Percentiles rank a stretch among this genome's conserved stretches.
Evolutionary conservation across 2,888 invertebrate genomes (phyloP).

Genomic region (Bellardia bayeri): DNA sequence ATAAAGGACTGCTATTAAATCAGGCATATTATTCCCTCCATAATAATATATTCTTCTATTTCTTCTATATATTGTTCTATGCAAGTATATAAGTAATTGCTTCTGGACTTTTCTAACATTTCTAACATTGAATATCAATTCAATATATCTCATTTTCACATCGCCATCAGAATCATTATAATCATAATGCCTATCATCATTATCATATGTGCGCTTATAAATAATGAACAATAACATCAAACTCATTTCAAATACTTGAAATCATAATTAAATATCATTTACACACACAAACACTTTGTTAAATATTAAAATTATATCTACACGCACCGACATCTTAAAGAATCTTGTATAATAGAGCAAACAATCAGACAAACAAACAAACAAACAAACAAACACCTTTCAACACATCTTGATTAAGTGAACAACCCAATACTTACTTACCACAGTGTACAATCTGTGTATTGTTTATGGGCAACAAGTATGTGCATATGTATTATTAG

Average conservation of each 20-base stretch:
- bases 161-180: not conserved
- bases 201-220: not conserved
- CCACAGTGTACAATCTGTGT: not conserved
- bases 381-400: conserved; percentile 33
- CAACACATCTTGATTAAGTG: conserved; percentile 39
- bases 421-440: not conserved
- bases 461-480: not conserved
- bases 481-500: not conserved
- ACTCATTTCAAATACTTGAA: conserved; percentile 29
- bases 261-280: conserved; percentile 51
- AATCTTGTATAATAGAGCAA: not conserved
- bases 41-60: too few species aligned
- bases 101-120: not conserved
- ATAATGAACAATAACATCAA: conserved; percentile 3
- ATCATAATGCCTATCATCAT: not conserved
- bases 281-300: conserved; percentile 1
- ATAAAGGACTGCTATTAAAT: too few species aligned
- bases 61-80: not conserved
- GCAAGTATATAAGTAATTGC: not conserved
- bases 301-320: conserved; percentile 25
- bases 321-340: not conserved
- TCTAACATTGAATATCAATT: conserved; percentile 49
- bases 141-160: not conserved
- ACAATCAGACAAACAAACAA: not conserved
- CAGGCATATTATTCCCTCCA: too few species aligned